phyloP scores from a whole-genome alignment of 2,797 vertebrate species.

The Sebastes nivosus region DNA sequence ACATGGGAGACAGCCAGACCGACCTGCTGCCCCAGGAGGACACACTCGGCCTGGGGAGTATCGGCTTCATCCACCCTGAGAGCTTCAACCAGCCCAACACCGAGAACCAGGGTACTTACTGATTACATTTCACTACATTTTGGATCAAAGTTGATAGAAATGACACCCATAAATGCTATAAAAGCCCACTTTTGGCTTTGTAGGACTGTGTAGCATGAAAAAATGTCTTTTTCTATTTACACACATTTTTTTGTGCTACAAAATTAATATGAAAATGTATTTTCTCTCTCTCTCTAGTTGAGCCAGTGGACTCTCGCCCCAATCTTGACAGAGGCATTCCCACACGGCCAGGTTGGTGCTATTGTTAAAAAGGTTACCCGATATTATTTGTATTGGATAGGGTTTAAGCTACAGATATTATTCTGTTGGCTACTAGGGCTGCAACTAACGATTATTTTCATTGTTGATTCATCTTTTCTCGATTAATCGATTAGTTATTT shows the following conservation, averaged over 20 bases:
- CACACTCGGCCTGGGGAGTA: constrained; percentile 84
- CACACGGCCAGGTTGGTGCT: constrained; percentile 90
- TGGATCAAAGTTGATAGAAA: neutral
- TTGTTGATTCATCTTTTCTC: too few species aligned
- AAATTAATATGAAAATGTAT: neutral
- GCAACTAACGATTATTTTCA: too few species aligned
- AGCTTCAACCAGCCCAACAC: constrained; percentile 95
- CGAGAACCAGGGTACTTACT: constrained; percentile 85
- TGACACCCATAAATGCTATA: neutral
- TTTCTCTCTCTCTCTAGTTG: constrained; percentile 82
- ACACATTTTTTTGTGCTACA: neutral
- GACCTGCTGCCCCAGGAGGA: constrained; percentile 89
- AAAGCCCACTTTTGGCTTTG: neutral
- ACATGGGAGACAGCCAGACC: constrained; percentile 87
- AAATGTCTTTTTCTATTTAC: neutral
- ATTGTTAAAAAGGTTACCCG: neutral
- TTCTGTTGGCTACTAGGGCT: neutral
- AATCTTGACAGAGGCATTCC: constrained; percentile 92
- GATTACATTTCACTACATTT: neutral
- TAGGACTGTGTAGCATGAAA: neutral
- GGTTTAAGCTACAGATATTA: neutral
- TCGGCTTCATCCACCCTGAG: constrained; percentile 94
- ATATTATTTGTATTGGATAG: neutral
- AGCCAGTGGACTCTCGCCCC: constrained; percentile 93
- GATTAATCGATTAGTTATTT: too few species aligned